Conservation (phyloP, 2,888 invertebrate genomes). For the Drosophila greeni region DNA sequence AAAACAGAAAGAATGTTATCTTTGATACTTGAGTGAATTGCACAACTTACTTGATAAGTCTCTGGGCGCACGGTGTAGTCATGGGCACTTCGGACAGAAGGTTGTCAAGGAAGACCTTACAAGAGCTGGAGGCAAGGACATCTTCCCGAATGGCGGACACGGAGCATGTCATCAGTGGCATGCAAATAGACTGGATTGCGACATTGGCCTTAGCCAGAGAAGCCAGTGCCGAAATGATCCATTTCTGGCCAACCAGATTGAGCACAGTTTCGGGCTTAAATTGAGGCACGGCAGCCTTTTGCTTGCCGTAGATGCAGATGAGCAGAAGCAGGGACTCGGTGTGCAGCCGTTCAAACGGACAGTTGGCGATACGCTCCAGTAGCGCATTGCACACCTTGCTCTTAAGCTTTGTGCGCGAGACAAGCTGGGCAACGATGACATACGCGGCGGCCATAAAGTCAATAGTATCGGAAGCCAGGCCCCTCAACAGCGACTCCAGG, state of each 20-base stretch:
- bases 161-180: slow-evolving; percentile 81
- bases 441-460: slow-evolving; percentile 88
- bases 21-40: not conserved
- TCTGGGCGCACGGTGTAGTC: slow-evolving; percentile 80
- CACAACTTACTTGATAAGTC: slow-evolving; percentile 81
- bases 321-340: slow-evolving; percentile 84
- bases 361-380: slow-evolving; percentile 81
- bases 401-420: slow-evolving; percentile 83
- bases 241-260: slow-evolving; percentile 79
- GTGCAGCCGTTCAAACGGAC: slow-evolving; percentile 80
- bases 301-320: slow-evolving; percentile 85
- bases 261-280: slow-evolving; percentile 81
- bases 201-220: slow-evolving; percentile 81
- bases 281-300: slow-evolving; percentile 79
- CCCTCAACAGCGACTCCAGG: slow-evolving; percentile 85
- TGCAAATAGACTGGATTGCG: slow-evolving; percentile 81
- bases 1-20: slow-evolving; percentile 44
- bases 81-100: slow-evolving; percentile 83
- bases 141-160: slow-evolving; percentile 80
- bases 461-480: slow-evolving; percentile 83
- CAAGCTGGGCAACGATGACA: slow-evolving; percentile 85
- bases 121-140: slow-evolving; percentile 79
- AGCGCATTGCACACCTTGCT: slow-evolving; percentile 81
- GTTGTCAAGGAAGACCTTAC: slow-evolving; percentile 81
- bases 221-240: slow-evolving; percentile 80